Evolutionary conservation across 2,797 vertebrate species (phyloP).

Genomic region (Garrulus glandarius): DNA sequence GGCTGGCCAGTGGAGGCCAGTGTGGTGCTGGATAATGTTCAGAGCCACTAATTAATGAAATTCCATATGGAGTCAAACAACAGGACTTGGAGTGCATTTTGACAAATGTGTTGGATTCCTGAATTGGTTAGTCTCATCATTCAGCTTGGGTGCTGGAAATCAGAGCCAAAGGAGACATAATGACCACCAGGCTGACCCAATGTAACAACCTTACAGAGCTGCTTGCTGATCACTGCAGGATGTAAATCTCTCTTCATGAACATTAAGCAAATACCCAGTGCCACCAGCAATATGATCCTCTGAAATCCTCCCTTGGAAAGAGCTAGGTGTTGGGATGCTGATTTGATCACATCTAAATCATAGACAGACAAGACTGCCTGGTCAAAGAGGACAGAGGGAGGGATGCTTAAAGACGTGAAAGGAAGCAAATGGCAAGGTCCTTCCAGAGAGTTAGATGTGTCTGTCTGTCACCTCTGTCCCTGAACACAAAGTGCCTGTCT

Average conservation of each 20-base stretch:
- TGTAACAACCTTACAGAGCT: not conserved
- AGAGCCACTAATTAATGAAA: not conserved
- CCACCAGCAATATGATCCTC: not conserved
- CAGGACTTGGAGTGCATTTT: not conserved
- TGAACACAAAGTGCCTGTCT: not conserved
- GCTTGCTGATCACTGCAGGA: not conserved
- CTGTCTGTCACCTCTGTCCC: not conserved
- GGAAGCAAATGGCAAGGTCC: not conserved
- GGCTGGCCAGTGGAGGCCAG: not conserved
- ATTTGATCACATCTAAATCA: not conserved
- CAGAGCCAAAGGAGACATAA: not conserved
- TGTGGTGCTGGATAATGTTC: not conserved
- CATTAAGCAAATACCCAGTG: not conserved
- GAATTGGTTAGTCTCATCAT: not conserved
- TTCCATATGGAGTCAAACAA: not conserved
- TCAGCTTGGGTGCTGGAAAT: not conserved
- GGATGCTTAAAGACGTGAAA: not conserved
- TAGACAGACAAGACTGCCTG: not conserved
- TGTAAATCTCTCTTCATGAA: not conserved
- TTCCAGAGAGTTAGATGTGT: not conserved
- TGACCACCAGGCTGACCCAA: not conserved
- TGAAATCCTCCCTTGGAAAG: not conserved
- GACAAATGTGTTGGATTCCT: not conserved
- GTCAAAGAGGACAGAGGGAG: not conserved
- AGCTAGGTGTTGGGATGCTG: not conserved